These are phyloP conservation scores for Drosophila kepulauana DNA, from an alignment of 1,140 invertebrate species.

Conservation along the genomic window DNA sequence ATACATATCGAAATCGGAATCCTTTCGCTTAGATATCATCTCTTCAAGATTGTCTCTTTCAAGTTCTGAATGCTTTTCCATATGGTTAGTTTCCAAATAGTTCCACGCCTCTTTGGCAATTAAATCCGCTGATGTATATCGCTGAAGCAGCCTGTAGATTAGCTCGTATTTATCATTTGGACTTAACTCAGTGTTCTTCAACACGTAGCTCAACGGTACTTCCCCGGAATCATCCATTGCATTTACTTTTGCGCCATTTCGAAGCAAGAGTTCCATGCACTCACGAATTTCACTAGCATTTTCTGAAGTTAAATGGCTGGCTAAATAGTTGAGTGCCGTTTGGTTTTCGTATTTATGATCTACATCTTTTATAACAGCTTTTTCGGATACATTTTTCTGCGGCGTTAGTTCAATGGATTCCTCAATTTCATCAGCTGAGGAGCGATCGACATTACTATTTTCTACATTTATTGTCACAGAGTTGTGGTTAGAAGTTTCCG, in stretches of 20 bases:
- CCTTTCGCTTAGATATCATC: background rate
- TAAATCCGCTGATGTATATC: background rate
- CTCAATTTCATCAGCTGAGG: no score
- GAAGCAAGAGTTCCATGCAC: background rate
- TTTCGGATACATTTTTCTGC: no score
- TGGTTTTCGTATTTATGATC: background rate
- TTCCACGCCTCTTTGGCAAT: background rate
- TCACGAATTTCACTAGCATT: background rate
- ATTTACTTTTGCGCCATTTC: background rate
- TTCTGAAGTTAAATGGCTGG: background rate
- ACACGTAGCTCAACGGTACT: background rate
- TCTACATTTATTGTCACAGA: no score
- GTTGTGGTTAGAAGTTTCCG: no score
- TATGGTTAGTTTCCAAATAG: background rate
- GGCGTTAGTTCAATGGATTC: no score
- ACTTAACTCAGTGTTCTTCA: background rate
- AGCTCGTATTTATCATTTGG: background rate
- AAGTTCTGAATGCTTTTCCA: background rate
- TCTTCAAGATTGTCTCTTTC: background rate
- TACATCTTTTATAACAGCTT: background rate
- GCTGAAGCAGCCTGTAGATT: background rate
- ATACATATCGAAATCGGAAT: background rate
- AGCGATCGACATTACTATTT: no score
- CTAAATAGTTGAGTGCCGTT: slow-evolving; percentile 7
- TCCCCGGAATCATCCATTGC: background rate